Conservation (phyloP, 2,113 vertebrate species). For the Eretmodus cyanostictus region DNA sequence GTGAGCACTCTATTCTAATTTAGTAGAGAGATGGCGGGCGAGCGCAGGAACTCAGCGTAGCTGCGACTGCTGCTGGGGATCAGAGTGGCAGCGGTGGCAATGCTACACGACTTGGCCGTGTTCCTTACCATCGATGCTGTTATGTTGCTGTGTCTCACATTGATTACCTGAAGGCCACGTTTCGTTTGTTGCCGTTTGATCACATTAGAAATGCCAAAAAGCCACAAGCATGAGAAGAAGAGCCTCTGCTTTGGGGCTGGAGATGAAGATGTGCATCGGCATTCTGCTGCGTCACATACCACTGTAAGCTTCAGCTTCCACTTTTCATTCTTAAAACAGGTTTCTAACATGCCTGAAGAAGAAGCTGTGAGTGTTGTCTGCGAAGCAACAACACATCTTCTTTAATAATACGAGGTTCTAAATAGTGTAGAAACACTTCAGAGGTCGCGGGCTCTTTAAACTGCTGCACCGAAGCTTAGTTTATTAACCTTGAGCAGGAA, state of each 20-base stretch:
- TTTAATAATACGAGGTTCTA: not conserved
- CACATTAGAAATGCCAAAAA: not conserved
- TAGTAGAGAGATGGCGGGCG: not conserved
- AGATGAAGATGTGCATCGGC: not conserved
- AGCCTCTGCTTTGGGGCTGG: not conserved
- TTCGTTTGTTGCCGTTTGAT: not conserved
- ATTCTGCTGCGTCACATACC: not conserved
- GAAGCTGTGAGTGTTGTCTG: not conserved
- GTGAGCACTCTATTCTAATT: conserved; percentile 22
- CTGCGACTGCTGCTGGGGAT: not conserved
- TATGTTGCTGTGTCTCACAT: not conserved
- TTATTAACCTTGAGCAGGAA: not conserved
- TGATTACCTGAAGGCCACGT: not conserved
- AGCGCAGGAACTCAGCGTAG: not conserved
- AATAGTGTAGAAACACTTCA: not conserved
- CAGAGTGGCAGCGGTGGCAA: not conserved
- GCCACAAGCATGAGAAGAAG: not conserved
- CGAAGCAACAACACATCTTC: not conserved
- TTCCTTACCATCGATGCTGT: not conserved
- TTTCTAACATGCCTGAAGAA: not conserved
- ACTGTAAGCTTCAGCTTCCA: not conserved
- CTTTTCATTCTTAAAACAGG: not conserved
- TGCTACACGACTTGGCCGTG: not conserved
- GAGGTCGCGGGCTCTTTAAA: not conserved
- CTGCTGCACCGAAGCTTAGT: not conserved